Percentiles rank a stretch among this genome's conserved stretches.
Evolutionary conservation across 2,113 vertebrate genomes (phyloP).

Genomic region (Aramus guarauna): DNA sequence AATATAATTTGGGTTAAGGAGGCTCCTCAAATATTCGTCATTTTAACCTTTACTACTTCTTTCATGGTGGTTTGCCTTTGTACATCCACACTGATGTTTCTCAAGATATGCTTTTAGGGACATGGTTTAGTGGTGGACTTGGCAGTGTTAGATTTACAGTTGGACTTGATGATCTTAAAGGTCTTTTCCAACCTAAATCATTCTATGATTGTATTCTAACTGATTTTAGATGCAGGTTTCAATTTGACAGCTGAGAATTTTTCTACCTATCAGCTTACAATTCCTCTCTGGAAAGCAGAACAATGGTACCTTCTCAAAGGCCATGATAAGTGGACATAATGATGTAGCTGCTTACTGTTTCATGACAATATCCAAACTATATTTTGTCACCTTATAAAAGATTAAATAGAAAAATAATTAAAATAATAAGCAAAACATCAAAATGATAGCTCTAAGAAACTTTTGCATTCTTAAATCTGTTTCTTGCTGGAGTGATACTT

Average conservation of each 20-base stretch:
- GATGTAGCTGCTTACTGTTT: neutral
- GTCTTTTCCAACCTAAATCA: neutral
- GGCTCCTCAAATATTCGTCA: neutral
- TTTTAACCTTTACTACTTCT: conserved; percentile 10
- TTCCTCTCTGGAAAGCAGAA: neutral
- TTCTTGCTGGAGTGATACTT: neutral
- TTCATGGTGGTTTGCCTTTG: neutral
- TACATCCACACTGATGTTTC: neutral
- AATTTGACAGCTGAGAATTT: neutral
- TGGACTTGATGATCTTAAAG: neutral
- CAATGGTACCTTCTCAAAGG: neutral
- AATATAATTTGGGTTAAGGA: neutral
- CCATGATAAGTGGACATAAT: neutral
- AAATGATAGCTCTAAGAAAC: neutral
- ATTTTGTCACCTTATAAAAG: conserved; percentile 15
- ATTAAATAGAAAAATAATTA: conserved; percentile 6
- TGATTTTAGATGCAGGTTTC: neutral
- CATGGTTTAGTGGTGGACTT: accelerated
- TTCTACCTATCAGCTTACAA: conserved; percentile 9
- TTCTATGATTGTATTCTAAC: neutral
- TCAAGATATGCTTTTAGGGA: neutral
- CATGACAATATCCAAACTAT: neutral
- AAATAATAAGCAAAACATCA: conserved; percentile 33
- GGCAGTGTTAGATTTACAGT: neutral
- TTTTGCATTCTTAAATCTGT: neutral